Evolutionary conservation across 1,140 invertebrate genomes (phyloP), one percentile per base, ranked within the genome.

Genomic region (Muscidifurax raptorellus): DNA sequence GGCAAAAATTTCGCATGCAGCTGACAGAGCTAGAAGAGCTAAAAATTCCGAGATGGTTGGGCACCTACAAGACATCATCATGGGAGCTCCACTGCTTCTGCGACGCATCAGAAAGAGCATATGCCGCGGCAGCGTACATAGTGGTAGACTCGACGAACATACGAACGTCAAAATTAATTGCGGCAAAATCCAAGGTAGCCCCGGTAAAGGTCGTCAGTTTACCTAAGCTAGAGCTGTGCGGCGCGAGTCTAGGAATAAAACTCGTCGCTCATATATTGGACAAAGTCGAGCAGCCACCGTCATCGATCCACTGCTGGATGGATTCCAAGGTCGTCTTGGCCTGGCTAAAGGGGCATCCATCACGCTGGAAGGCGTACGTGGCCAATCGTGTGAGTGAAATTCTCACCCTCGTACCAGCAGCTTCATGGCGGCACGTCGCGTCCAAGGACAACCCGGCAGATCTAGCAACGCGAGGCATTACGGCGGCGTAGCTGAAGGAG

Each of bases 281-380:
- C 15, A 27, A 9, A 71, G 67, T 9, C 9, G 9, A 59, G 9
- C 52, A 59, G 22, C n/a, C n/a, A n/a, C 66, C 66, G 7, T 18
- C 66, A 7, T 6, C 66, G 10, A 67, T 67, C n/a, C 7, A 67
- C 66, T 67, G 66, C n/a, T 67, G 66, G 66, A 13, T n/a, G 7
- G 66, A 67, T 27, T 78, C 76, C 22, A 78, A 47, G 10, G 47
- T 64, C 6, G 52, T 64, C 5, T 30, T 44, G 5, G 76, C 18
- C 4, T 78, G 76, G 76, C 40, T 78, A 22, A 25, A 32, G 9
- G 27, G n/a, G 6, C 22, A 78, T 64, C 76, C 76, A 12, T 78
- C 76, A 5, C 76, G 30, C 22, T 78, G 44, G 76, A 47, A 78
- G n/a, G n/a, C n/a, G n/a, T n/a, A n/a, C n/a, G n/a, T n/a, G n/a